These are phyloP conservation scores for Talpa occidentalis DNA, from an alignment of 2,113 vertebrate species.

Conservation along the genomic window DNA sequence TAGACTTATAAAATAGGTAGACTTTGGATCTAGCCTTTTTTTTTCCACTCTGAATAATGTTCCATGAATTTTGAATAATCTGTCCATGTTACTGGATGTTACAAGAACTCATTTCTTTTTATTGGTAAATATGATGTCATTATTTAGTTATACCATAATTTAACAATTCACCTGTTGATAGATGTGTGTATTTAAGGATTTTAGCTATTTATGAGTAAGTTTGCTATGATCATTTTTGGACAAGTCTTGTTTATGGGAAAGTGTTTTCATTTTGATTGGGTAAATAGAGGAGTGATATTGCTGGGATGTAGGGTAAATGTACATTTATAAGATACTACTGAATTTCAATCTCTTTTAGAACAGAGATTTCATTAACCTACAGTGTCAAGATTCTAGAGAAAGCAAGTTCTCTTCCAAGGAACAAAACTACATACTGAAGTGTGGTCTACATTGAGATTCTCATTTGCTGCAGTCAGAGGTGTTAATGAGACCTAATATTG, in stretches of 20 bases:
- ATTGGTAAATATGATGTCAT: neutral
- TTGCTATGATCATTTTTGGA: neutral
- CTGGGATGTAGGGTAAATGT: neutral
- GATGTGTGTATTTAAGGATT: neutral
- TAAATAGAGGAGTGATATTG: neutral
- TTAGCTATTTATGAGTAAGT: neutral
- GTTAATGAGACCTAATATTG: slow-evolving; percentile 30
- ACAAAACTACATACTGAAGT: neutral
- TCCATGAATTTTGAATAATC: slow-evolving; percentile 24
- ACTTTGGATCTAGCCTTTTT: neutral
- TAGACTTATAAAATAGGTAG: neutral
- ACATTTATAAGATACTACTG: slow-evolving; percentile 30
- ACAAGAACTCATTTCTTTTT: neutral
- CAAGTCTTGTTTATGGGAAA: neutral
- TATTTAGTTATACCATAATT: neutral
- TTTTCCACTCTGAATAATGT: neutral
- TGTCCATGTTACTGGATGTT: neutral
- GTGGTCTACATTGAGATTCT: slow-evolving; percentile 1
- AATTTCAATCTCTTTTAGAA: slow-evolving; percentile 39
- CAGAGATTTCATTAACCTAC: neutral
- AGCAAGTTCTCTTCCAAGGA: slow-evolving; percentile 17
- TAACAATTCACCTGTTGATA: neutral
- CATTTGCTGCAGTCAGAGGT: slow-evolving; percentile 31
- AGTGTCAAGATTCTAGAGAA: slow-evolving; percentile 43
- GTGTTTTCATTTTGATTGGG: slow-evolving; percentile 38